Conservation (phyloP, 1,140 invertebrate species). For the Drosophila virilis region DNA sequence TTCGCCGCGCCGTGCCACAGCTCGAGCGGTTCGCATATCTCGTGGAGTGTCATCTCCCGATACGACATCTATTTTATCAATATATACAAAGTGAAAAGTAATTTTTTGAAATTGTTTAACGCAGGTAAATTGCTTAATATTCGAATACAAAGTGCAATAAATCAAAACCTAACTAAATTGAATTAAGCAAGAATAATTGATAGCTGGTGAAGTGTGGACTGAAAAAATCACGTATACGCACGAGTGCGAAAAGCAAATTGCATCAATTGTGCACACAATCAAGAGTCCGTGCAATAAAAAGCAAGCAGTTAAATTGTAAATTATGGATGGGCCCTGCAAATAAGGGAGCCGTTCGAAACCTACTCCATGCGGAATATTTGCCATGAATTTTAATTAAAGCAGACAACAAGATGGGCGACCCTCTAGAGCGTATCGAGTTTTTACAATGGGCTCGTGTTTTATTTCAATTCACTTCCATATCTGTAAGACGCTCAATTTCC, state of each 20-base stretch:
- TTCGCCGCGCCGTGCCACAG: conserved; percentile 4
- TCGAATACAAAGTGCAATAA: background rate
- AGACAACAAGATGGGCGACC: background rate
- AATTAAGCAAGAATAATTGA: background rate
- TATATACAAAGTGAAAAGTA: background rate
- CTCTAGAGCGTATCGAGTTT: background rate
- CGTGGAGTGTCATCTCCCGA: background rate
- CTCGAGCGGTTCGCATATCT: background rate
- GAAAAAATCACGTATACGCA: conserved; percentile 27
- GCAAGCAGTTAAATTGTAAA: background rate
- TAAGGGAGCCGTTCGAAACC: background rate
- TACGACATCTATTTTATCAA: background rate
- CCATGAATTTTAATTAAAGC: background rate
- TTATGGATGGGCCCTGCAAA: background rate
- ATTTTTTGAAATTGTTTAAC: background rate
- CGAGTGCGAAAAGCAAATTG: conserved; percentile 2
- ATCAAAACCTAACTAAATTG: background rate
- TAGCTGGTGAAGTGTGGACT: conserved; percentile 1
- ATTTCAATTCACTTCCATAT: conserved; percentile 16
- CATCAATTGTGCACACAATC: conserved; percentile 12
- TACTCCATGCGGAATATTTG: background rate
- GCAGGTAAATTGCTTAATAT: conserved; percentile 4
- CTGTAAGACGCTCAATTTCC: conserved; percentile 12
- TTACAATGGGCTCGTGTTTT: conserved; percentile 2
- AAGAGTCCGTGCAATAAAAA: background rate